A percentile compares a stretch with the other conserved stretches of the same genome.
These are phyloP conservation scores for Hipposideros armiger DNA, from an alignment of 2,113 vertebrate genomes.

Conservation along the genomic window DNA sequence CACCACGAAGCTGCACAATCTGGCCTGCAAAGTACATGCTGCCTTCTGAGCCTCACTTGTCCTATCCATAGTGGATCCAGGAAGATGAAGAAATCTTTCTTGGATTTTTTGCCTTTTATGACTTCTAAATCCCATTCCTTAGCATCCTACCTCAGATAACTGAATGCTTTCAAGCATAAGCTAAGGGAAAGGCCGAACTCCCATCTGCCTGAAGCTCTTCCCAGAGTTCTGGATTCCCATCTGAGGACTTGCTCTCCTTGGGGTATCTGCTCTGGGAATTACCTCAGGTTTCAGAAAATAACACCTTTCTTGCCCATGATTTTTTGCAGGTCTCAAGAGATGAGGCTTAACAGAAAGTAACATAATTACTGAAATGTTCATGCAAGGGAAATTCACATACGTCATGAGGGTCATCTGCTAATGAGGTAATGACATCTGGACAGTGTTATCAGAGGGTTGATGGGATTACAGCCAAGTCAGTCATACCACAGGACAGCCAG, in stretches of 20 bases:
- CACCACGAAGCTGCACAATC: neutral
- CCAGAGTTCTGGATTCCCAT: neutral
- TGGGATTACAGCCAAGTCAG: constrained; percentile 3
- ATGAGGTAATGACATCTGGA: constrained; percentile 56
- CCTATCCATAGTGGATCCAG: neutral
- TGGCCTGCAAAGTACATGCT: neutral
- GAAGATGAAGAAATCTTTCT: neutral
- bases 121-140: neutral
- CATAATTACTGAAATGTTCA: constrained; percentile 46
- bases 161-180: neutral
- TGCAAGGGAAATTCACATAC: constrained; percentile 31
- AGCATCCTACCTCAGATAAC: neutral
- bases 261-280: neutral
- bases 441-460: constrained; percentile 46
- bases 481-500: neutral
- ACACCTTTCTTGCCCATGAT: neutral
- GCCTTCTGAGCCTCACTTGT: constrained; percentile 18
- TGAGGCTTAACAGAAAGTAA: constrained; percentile 27
- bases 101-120: constrained; percentile 34
- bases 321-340: neutral
- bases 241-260: neutral
- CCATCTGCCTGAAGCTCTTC: neutral
- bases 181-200: neutral
- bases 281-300: neutral
- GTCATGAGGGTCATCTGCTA: constrained; percentile 41